These are phyloP conservation scores for Tryphoninae sp. DNA, from an alignment of 2,888 invertebrate species.

Conservation along the genomic window DNA sequence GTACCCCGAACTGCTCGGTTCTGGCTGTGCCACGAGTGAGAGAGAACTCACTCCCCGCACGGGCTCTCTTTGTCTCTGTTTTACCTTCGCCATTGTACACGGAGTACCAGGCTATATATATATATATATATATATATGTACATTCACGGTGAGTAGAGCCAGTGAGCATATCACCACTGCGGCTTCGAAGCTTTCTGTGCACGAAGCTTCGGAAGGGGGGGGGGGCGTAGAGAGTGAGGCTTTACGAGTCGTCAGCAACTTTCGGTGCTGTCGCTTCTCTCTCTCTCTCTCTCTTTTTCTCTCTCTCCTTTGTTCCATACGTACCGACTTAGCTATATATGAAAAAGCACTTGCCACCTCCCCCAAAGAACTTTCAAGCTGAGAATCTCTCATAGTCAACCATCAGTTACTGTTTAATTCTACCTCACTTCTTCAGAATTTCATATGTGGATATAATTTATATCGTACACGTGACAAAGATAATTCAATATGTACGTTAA, in stretches of 20 bases:
- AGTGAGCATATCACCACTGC: conserved; percentile 9
- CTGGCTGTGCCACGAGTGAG: conserved; percentile 9
- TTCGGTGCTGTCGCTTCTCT: conserved; percentile 36
- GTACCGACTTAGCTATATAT: not conserved
- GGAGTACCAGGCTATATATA: not conserved
- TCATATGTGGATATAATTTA: not conserved
- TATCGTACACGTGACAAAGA: not conserved
- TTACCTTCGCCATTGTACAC: not conserved
- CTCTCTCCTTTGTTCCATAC: not conserved
- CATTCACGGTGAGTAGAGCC: not conserved
- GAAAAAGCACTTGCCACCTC: conserved; percentile 40
- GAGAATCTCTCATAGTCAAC: conserved; percentile 18
- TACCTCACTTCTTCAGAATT: not conserved
- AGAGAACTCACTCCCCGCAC: conserved; percentile 10
- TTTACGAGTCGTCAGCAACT: conserved; percentile 63
- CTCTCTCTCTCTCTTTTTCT: conserved; percentile 15
- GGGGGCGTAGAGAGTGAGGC: conserved; percentile 15
- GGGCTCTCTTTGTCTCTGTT: conserved; percentile 30
- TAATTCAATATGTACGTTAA: not conserved
- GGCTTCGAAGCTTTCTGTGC: conserved; percentile 15
- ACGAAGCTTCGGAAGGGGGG: not conserved
- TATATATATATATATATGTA: conserved; percentile 2
- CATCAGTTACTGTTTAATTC: not conserved
- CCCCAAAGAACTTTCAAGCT: not conserved
- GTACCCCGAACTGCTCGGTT: conserved; percentile 44